Evolutionary conservation across 2,113 vertebrate species (phyloP).

Genomic region (Excalfactoria chinensis): DNA sequence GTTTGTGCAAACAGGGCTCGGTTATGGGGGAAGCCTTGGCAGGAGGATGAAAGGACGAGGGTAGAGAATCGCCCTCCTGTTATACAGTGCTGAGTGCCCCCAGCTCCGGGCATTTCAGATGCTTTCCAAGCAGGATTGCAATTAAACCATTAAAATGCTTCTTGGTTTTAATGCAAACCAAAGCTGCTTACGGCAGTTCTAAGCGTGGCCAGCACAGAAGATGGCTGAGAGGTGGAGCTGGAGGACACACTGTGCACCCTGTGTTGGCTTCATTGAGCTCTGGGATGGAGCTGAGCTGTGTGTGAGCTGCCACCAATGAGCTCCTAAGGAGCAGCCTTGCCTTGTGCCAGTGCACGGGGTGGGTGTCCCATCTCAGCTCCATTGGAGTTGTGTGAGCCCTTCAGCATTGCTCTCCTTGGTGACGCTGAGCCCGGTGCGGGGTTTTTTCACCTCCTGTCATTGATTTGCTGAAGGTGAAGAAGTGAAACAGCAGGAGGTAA

Average conservation of each 20-base stretch:
- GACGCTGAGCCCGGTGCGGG: not conserved
- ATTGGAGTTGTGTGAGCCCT: too few species aligned
- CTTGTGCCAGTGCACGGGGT: fast-evolving
- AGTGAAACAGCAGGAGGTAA: conserved; percentile 42
- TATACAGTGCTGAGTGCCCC: not conserved
- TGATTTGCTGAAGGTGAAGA: conserved; percentile 17
- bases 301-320: not conserved
- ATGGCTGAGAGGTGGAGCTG: not conserved
- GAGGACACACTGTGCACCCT: fast-evolving
- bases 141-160: not conserved
- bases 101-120: not conserved
- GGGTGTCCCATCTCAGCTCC: too few species aligned
- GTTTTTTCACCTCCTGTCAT: not conserved
- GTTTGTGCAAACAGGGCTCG: not conserved
- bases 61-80: not conserved
- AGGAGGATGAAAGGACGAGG: not conserved
- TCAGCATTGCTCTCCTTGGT: not conserved
- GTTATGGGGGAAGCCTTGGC: not conserved
- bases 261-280: not conserved
- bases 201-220: fast-evolving
- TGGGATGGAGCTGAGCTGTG: fast-evolving
- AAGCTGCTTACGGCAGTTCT: not conserved
- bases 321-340: not conserved
- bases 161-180: not conserved
- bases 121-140: not conserved